phyloP scores from a whole-genome alignment of 2,113 vertebrate genomes.

The Illadopsis cleaveri region DNA sequence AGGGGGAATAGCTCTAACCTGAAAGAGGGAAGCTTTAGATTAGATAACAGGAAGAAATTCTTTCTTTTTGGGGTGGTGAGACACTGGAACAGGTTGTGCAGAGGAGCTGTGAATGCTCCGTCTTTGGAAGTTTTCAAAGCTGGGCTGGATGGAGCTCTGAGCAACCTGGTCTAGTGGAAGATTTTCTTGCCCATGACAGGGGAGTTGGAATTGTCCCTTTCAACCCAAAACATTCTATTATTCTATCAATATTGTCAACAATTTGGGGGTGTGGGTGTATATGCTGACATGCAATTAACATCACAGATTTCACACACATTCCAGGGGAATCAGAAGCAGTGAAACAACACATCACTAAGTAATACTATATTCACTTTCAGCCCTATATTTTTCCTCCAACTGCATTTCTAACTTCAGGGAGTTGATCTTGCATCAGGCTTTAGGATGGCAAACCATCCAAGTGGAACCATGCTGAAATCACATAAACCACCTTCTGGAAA shows the following conservation, averaged over 20 bases:
- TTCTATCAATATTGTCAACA: neutral
- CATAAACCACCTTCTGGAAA: neutral
- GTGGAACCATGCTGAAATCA: neutral
- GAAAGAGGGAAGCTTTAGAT: neutral
- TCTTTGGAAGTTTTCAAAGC: neutral
- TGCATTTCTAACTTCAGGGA: neutral
- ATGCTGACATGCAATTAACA: neutral
- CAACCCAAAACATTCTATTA: neutral
- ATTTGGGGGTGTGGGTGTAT: no score
- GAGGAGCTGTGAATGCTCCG: neutral
- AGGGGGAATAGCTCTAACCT: neutral
- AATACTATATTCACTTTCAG: neutral
- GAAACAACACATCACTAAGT: neutral
- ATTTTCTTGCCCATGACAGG: neutral
- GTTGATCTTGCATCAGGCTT: neutral
- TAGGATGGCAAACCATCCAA: neutral
- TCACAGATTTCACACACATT: fast-evolving
- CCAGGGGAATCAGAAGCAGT: neutral
- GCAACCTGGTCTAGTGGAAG: neutral
- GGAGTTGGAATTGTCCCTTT: neutral
- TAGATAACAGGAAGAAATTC: neutral
- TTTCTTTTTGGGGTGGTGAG: neutral
- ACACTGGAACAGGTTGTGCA: neutral
- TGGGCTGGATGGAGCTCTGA: neutral
- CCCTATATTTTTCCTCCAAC: neutral